These are phyloP conservation scores for Struthidea cinerea DNA, from an alignment of 2,113 vertebrate species.

Conservation along the genomic window DNA sequence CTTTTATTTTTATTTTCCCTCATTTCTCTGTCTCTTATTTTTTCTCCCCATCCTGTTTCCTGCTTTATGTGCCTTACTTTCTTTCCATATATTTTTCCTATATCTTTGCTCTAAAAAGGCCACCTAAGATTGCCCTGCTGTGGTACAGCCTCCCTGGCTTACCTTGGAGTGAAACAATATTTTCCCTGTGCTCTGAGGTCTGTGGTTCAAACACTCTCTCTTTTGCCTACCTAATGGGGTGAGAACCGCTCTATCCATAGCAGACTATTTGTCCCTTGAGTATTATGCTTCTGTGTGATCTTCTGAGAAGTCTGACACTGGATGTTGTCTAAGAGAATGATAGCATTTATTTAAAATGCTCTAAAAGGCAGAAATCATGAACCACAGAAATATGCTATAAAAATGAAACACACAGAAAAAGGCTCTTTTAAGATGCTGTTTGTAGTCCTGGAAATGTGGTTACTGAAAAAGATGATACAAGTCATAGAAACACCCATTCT, in stretches of 20 bases:
- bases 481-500: slow-evolving; percentile 13
- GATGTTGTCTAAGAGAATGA: slow-evolving; percentile 22
- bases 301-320: slow-evolving; percentile 35
- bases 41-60: background rate
- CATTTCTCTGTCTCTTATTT: background rate
- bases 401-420: slow-evolving; percentile 34
- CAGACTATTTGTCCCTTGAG: slow-evolving; percentile 36
- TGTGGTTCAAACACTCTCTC: slow-evolving; percentile 26
- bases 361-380: slow-evolving; percentile 11
- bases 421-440: slow-evolving; percentile 17
- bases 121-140: slow-evolving; percentile 22
- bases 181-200: slow-evolving; percentile 50
- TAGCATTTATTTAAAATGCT: slow-evolving; percentile 44
- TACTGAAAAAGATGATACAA: slow-evolving; percentile 9
- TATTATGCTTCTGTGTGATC: slow-evolving; percentile 26
- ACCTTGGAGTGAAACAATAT: slow-evolving; percentile 38
- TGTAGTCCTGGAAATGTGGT: background rate
- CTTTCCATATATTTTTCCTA: background rate
- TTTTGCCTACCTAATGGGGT: slow-evolving; percentile 41
- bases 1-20: background rate
- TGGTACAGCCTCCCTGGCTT: slow-evolving; percentile 7
- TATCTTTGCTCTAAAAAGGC: slow-evolving; percentile 8
- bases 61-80: background rate
- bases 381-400: slow-evolving; percentile 4
- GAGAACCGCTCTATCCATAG: background rate